Conservation (phyloP, 2,888 invertebrate species). For the Stegana nigrithorax region DNA sequence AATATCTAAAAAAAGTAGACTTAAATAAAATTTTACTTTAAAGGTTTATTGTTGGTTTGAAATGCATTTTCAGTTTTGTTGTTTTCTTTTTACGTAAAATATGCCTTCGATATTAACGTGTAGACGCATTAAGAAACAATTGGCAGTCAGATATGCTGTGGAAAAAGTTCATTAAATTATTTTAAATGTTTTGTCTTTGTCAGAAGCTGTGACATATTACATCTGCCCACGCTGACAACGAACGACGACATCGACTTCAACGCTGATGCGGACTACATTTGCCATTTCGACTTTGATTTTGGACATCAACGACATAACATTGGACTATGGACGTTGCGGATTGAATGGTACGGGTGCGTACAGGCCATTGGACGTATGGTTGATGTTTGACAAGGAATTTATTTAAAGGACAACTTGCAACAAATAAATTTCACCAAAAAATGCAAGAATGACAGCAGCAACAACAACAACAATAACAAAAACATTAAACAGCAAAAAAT, state of each 20-base stretch:
- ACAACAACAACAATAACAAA: neutral
- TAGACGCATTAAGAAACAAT: no score
- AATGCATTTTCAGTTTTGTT: no score
- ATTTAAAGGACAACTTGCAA: conserved; percentile 61
- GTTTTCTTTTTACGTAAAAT: no score
- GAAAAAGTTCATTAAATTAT: conserved; percentile 53
- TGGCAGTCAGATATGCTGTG: neutral
- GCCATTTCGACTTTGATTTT: conserved; percentile 11
- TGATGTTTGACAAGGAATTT: conserved; percentile 58
- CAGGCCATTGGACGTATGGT: conserved; percentile 11
- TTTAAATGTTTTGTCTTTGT: conserved; percentile 50
- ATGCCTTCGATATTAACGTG: no score
- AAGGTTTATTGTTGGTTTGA: no score
- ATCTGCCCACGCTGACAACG: conserved; percentile 36
- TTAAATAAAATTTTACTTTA: no score
- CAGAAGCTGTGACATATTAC: conserved; percentile 56
- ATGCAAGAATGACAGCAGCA: conserved; percentile 25
- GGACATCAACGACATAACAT: no score
- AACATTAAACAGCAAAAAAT: neutral
- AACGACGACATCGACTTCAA: conserved; percentile 6
- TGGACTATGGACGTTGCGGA: conserved; percentile 13
- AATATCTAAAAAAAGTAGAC: no score
- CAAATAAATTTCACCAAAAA: conserved; percentile 50
- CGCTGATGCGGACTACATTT: conserved; percentile 20
- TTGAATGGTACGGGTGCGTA: conserved; percentile 1